phyloP scores from a whole-genome alignment of 2,888 invertebrate species.

The Oeneis ivallda region DNA sequence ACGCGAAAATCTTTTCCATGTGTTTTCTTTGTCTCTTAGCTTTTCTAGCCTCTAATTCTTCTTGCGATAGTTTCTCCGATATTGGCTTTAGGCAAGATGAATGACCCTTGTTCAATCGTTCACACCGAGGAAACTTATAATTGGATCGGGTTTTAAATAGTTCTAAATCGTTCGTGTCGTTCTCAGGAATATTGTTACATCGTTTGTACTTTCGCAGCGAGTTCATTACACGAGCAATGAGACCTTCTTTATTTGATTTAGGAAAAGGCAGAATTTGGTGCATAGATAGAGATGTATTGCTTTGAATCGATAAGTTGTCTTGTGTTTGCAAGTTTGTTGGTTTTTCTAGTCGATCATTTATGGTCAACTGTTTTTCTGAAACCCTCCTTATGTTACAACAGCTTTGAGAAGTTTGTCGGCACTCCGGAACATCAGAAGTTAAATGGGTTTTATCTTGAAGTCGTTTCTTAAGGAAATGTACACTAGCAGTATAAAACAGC shows the following conservation, averaged over 20 bases:
- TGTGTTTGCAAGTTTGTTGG: background rate
- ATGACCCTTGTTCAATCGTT: slow-evolving; percentile 46
- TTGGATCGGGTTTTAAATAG: slow-evolving; percentile 52
- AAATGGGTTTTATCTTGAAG: slow-evolving; percentile 57
- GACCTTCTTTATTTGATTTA: slow-evolving; percentile 56
- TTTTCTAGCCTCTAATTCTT: slow-evolving; percentile 15
- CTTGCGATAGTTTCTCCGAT: slow-evolving; percentile 52
- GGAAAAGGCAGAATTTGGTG: slow-evolving; percentile 70
- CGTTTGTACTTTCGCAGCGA: slow-evolving; percentile 55
- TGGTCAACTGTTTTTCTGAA: background rate
- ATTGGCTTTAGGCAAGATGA: slow-evolving; percentile 54
- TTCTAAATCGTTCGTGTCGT: slow-evolving; percentile 43
- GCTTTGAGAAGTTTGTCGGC: slow-evolving; percentile 51
- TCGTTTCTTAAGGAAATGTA: slow-evolving; percentile 64
- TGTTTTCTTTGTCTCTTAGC: slow-evolving; percentile 40
- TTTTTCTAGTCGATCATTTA: background rate
- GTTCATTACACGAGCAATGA: slow-evolving; percentile 57
- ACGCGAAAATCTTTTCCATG: slow-evolving; percentile 37
- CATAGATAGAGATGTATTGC: slow-evolving; percentile 54
- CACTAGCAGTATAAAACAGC: slow-evolving; percentile 66
- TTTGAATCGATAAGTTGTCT: background rate
- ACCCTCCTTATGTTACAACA: slow-evolving; percentile 50
- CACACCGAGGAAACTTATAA: slow-evolving; percentile 62
- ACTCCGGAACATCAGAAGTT: slow-evolving; percentile 28
- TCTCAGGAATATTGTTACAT: slow-evolving; percentile 41